Percentiles rank a stretch among this genome's conserved stretches.
Evolutionary conservation across 2,797 vertebrate species (phyloP).

Genomic region (Spinibarbus caldwelli): DNA sequence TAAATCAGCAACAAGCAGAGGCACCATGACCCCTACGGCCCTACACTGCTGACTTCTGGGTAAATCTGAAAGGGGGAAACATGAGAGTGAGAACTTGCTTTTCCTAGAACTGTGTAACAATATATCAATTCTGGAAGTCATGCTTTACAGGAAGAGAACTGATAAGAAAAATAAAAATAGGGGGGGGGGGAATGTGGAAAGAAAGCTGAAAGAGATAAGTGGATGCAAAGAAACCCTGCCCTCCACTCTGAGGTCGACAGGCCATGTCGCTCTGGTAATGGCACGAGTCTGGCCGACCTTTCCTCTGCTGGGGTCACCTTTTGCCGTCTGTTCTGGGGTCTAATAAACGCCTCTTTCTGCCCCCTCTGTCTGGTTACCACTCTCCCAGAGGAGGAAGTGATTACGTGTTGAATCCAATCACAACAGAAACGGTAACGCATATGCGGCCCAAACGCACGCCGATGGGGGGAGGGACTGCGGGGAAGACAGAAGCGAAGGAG

Average conservation of each 20-base stretch:
- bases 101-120: slow-evolving; percentile 47
- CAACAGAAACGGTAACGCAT: not conserved
- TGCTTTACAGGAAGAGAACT: slow-evolving; percentile 53
- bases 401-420: slow-evolving; percentile 44
- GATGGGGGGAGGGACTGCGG: not conserved
- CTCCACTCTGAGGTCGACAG: slow-evolving; percentile 21
- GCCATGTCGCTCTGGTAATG: slow-evolving; percentile 39
- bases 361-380: slow-evolving; percentile 14
- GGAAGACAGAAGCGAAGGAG: slow-evolving; percentile 11
- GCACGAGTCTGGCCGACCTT: slow-evolving; percentile 54
- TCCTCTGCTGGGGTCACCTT: slow-evolving; percentile 21
- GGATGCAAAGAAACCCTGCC: slow-evolving; percentile 14
- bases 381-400: slow-evolving; percentile 27
- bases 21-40: slow-evolving; percentile 44
- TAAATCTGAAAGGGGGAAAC: slow-evolving; percentile 65
- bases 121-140: slow-evolving; percentile 53
- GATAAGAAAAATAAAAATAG: slow-evolving; percentile 57
- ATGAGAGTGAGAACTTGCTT: slow-evolving; percentile 16
- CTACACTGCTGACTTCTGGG: slow-evolving; percentile 37
- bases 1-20: slow-evolving; percentile 75
- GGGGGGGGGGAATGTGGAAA: slow-evolving; percentile 41
- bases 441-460: slow-evolving; percentile 5
- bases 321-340: slow-evolving; percentile 43
- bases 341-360: slow-evolving; percentile 34
- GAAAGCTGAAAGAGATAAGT: slow-evolving; percentile 55